Evolutionary conservation across 2,888 invertebrate species (phyloP), one percentile per base, ranked within the genome.

Genomic region (Rotaria magnacalcarata): DNA sequence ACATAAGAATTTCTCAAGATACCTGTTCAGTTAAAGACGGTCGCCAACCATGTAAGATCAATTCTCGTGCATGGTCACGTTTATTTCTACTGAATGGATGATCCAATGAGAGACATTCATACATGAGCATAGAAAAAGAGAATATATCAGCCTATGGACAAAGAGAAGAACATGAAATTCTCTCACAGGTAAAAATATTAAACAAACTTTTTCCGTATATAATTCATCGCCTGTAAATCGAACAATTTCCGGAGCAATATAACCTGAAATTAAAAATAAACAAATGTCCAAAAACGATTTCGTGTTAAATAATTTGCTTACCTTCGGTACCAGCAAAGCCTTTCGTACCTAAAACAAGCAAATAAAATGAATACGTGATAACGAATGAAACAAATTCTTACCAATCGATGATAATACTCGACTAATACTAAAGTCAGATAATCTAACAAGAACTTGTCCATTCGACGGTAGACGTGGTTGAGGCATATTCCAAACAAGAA

Each of bases 241-340:
- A 93, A 98, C 96, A 88, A 99, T 98, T 92, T 99, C 98, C 0
- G 98, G 99, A 4, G 98, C 99, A 96, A 99, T 99, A 91, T 97
- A 99, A 0, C 98, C 98, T 21, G 90, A 90, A 67, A 67, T 2
- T 52, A 19, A 41, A 34, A 16, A 34, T 14, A 27, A 67, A 0
- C 4, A 16, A 16, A 3, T 34, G 14, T 41, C 14, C n/a, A 54
- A 21, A 21, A 19, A 21, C 19, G 5, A 54, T 54, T 34, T 67
- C 34, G 14, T 27, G 27, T 67, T 1, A 16, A 67, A 67, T 14
- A 1, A 19, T 34, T 67, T 91, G 97, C 96, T 14, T 67, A 80
- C 80, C 80, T 80, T 80, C 80, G 0, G 99, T 99, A 3, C 99
- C 98, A 0, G 97, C 98, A 92, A 97, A 98, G 0, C 99, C 98